Base-by-base conservation (phyloP, 2,888 invertebrate genomes). In the Parapristionchus giblindavisi region DNA sequence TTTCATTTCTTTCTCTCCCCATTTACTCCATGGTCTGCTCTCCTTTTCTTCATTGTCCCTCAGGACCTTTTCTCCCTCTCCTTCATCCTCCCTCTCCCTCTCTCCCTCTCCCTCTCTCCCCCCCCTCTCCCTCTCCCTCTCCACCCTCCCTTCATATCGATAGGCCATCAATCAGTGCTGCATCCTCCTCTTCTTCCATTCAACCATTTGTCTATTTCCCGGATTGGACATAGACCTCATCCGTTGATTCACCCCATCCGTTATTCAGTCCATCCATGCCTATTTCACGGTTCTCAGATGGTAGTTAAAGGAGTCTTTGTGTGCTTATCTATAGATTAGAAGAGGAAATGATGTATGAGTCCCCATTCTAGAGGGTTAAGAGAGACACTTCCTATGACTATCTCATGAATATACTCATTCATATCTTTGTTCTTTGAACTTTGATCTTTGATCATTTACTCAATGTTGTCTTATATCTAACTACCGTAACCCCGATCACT, bases 161-260 rank as follows among this genome's bases (percentile, higher is more conserved):
- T 71, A 71, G 32, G 70, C n/a, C 70, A 71, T 71, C 70, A 71
- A 71, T 71, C 70, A 40, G 56, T 27, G 56, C 40, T 43, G 38
- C 40, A 27, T 34, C 29, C 40, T 40, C 56, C 43, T 36, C 48
- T 5, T 21, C 48, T 29, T 36, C 65, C 38, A 29, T 21, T 27
- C 48, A 14, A 11, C 48, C 48, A 14, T 21, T 21, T 21, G 14
- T 48, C 48, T 48, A 48, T 27, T 51, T 29, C 27, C 32, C 68
- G 11, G 48, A 48, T 48, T 21, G 48, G 48, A 48, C 14, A 48
- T 11, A 48, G 14, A 48, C 48, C 48, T 48, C 48, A 11, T 21
- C 48, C 48, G 11, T 48, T 48, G 48, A 48, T 21, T 14, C 48
- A 11, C 21, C 48, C 48, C 48, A 48, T 48, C n/a, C n/a, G n/a